These are phyloP conservation scores for Rhagium mordax DNA, from an alignment of 2,888 invertebrate species.

Conservation along the genomic window DNA sequence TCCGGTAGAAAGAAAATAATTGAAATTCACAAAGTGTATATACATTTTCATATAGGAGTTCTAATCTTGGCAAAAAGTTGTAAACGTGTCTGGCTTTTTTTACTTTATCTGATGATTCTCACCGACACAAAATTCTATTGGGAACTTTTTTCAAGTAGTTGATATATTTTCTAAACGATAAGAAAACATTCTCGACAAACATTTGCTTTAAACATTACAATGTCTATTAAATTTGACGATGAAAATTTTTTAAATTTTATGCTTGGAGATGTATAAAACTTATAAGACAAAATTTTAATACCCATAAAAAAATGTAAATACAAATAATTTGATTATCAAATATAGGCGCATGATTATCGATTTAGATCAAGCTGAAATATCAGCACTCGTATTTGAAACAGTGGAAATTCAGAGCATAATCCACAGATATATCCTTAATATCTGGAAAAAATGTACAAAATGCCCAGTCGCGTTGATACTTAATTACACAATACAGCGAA, in stretches of 20 bases:
- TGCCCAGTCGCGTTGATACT: too few relatives aligned
- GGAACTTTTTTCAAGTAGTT: background rate
- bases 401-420: too few relatives aligned
- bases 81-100: slow-evolving; percentile 22
- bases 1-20: slow-evolving; percentile 16
- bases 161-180: background rate
- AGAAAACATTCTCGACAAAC: background rate
- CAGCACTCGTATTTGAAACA: too few relatives aligned
- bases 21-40: slow-evolving; percentile 17
- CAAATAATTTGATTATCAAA: too few relatives aligned
- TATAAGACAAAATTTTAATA: too few relatives aligned
- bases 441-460: too few relatives aligned
- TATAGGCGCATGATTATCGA: too few relatives aligned
- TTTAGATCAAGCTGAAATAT: too few relatives aligned
- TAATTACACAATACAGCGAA: too few relatives aligned
- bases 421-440: too few relatives aligned
- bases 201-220: background rate
- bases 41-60: background rate
- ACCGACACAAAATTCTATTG: background rate
- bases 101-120: slow-evolving; percentile 5
- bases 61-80: slow-evolving; percentile 7
- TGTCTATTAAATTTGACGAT: background rate
- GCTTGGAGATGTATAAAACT: too few relatives aligned
- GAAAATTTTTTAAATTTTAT: background rate
- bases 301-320: too few relatives aligned